Evolutionary conservation across 1,140 invertebrate genomes (phyloP).

Genomic region (Saccostrea echinata): DNA sequence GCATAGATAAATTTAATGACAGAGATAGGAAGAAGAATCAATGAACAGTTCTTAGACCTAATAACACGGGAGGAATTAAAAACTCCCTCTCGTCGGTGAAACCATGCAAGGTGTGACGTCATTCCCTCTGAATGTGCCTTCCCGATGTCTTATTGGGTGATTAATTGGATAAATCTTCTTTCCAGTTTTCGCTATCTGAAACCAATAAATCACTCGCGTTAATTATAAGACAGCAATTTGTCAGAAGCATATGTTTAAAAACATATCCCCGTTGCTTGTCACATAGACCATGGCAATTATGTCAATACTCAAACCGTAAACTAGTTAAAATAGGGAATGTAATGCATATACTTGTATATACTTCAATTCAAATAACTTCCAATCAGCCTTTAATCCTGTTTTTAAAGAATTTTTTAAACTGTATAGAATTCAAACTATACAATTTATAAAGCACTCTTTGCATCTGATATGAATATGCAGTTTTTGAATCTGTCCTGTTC

Average conservation of each 20-base stretch:
- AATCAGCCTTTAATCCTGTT: background rate
- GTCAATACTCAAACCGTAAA: background rate
- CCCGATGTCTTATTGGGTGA: background rate
- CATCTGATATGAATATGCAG: background rate
- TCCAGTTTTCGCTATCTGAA: background rate
- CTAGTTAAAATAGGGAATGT: background rate
- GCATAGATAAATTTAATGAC: background rate
- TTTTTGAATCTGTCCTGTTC: background rate
- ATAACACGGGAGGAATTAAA: background rate
- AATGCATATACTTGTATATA: background rate
- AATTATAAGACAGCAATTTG: constrained; percentile 1
- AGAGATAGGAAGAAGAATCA: background rate
- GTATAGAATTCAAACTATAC: background rate
- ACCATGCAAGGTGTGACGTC: background rate
- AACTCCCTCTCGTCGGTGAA: background rate
- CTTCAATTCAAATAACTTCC: background rate
- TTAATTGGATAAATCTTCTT: background rate
- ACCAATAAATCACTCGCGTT: constrained; percentile 7
- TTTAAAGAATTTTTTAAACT: background rate
- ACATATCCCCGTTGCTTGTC: background rate
- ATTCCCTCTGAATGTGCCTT: background rate
- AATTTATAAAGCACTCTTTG: background rate
- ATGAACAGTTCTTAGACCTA: constrained; percentile 4
- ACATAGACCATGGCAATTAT: background rate
- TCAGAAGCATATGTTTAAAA: background rate